Base-by-base conservation (phyloP, 1,140 invertebrate species). In the Cydia splendana region DNA sequence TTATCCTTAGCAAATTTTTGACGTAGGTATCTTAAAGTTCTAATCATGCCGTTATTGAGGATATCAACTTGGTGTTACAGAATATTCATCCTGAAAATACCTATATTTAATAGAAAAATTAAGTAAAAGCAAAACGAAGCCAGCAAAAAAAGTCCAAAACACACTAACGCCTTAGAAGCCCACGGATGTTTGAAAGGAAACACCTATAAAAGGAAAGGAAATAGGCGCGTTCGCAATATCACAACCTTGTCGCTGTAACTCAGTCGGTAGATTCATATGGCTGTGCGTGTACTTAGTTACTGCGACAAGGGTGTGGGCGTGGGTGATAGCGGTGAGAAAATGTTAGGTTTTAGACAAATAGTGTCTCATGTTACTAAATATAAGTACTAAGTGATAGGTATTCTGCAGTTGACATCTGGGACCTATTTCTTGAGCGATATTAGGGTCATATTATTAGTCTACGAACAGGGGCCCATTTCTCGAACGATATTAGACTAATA, bases 131-230 rank as follows among this genome's bases (percentile, higher is more conserved):
- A 57, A 57, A 57, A 6, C 53, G 10, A 57, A 20, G 20, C 53
- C 53, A 18, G 53, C 12, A 18, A 57, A 18, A 57, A 57, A 9
- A 57, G 53, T 73, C 15, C 28, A 73, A 45, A 42, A 75, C 48
- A 57, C 51, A 75, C 51, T 12, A 15, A 13, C 53, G 12, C 13
- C 18, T 53, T 34, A 20, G 13, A 12, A 57, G 20, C 74, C 30
- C n/a, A 65, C 48, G 74, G 74, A 75, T 75, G 74, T 75, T 75
- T 75, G 24, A 62, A 62, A 75, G 74, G 74, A 75, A 75, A 75
- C 57, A 38, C 34, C 13, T 75, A 30, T 75, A 75, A 75, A 75
- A 65, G 74, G 74, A 69, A 34, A 69, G 65, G 65, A 69, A 69
- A 34, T 69, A 69, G 65, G 65, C 28, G 65, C 65, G 65, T 69